A percentile compares a stretch with the other conserved stretches of the same genome.
phyloP scores from a whole-genome alignment of 2,888 invertebrate genomes.

The Dorcus parallelipipedus region DNA sequence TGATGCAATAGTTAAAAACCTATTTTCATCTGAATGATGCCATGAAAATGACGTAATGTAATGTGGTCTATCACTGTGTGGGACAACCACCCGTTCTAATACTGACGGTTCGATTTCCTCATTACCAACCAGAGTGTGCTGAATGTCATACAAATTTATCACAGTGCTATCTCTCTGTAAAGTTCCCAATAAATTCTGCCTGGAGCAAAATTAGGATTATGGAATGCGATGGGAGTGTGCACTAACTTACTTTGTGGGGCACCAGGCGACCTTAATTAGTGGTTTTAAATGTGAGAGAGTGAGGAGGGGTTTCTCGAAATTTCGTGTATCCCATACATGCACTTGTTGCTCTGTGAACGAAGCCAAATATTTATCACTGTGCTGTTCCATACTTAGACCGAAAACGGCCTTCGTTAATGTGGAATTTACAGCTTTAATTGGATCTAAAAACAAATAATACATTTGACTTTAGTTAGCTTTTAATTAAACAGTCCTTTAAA shows the following conservation, averaged over 20 bases:
- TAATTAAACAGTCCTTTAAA: no score
- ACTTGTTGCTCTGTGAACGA: constrained; percentile 80
- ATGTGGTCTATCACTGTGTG: constrained; percentile 43
- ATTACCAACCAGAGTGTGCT: constrained; percentile 63
- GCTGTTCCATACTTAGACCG: constrained; percentile 77
- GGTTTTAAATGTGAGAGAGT: constrained; percentile 67
- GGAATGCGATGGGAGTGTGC: neutral
- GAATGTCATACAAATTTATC: constrained; percentile 83
- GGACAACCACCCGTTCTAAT: constrained; percentile 64
- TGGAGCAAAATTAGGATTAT: constrained; percentile 34
- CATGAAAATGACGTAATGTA: constrained; percentile 76
- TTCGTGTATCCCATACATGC: constrained; percentile 84
- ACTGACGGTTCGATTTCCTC: constrained; percentile 76
- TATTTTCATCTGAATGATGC: constrained; percentile 80
- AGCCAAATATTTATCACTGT: constrained; percentile 74
- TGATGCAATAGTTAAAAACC: constrained; percentile 66
- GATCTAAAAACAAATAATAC: constrained; percentile 54
- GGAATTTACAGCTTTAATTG: constrained; percentile 63
- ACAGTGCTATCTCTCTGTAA: constrained; percentile 75
- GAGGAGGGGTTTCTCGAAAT: constrained; percentile 79
- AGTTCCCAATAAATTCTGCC: constrained; percentile 73
- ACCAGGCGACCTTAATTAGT: constrained; percentile 79
- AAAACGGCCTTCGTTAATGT: constrained; percentile 79
- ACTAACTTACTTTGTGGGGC: constrained; percentile 69
- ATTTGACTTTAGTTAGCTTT: neutral